Evolutionary conservation across 2,888 invertebrate species (phyloP).

Genomic region (Mongoloraphidia duomilia): DNA sequence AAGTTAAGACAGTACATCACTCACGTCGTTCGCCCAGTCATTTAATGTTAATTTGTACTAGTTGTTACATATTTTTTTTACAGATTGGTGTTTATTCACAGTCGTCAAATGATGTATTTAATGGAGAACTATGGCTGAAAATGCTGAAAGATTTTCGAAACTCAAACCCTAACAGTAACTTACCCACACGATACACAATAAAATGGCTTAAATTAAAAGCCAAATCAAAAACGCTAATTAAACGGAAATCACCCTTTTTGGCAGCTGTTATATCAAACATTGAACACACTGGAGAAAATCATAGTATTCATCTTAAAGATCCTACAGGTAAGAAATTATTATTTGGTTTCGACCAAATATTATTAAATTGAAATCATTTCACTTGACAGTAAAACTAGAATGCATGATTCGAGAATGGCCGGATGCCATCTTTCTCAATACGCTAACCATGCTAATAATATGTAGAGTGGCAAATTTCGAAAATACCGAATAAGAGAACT

Average conservation of each 20-base stretch:
- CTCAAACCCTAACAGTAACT: not conserved
- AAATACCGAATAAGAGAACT: no score
- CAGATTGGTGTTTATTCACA: not conserved
- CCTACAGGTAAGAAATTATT: not conserved
- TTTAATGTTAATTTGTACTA: no score
- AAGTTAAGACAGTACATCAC: no score
- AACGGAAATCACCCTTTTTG: constrained; percentile 24
- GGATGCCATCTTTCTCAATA: no score
- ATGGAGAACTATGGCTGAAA: not conserved
- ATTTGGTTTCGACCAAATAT: no score
- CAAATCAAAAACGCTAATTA: constrained; percentile 16
- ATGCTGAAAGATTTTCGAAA: not conserved
- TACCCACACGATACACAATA: constrained; percentile 21
- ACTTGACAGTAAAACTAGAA: no score
- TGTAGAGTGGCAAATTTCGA: no score
- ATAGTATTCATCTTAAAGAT: not conserved
- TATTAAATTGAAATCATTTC: no score
- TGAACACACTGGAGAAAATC: constrained; percentile 8
- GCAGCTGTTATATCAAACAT: constrained; percentile 22
- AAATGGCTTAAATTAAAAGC: constrained; percentile 22
- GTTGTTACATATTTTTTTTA: not conserved
- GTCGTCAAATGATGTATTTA: not conserved
- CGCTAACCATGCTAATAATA: no score
- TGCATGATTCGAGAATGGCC: no score
- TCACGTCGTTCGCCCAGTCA: no score